phyloP scores from a whole-genome alignment of 2,797 vertebrate genomes.

The Acestrorhynchus altus region DNA sequence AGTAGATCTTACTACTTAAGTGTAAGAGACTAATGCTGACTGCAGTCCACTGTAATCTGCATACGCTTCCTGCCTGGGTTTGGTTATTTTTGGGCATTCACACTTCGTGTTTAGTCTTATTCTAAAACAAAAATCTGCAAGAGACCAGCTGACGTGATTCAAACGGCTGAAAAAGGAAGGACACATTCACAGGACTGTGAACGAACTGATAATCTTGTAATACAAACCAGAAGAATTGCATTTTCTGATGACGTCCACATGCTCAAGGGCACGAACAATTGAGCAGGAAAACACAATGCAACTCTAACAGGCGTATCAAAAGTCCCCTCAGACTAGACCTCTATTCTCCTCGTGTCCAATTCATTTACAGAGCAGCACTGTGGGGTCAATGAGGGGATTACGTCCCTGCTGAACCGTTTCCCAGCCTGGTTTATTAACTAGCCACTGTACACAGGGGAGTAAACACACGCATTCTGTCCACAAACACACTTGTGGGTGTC shows the following conservation, averaged over 20 bases:
- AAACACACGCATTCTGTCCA: slow-evolving; percentile 26
- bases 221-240: not conserved
- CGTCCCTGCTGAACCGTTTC: slow-evolving; percentile 13
- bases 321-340: not conserved
- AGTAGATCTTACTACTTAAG: too few species aligned
- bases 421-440: slow-evolving; percentile 28
- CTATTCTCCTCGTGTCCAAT: slow-evolving; percentile 18
- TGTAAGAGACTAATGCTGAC: not conserved
- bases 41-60: not conserved
- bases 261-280: not conserved
- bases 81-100: not conserved
- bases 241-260: not conserved
- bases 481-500: slow-evolving; percentile 31
- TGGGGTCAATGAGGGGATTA: slow-evolving; percentile 22
- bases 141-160: not conserved
- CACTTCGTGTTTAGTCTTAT: not conserved
- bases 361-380: slow-evolving; percentile 18
- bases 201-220: slow-evolving; percentile 15
- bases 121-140: not conserved
- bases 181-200: not conserved
- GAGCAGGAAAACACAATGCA: slow-evolving; percentile 13
- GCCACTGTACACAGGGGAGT: slow-evolving; percentile 22
- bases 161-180: not conserved
- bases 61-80: not conserved
- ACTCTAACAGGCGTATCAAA: not conserved